phyloP scores from a whole-genome alignment of 2,113 vertebrate genomes.

The Bufo gargarizans region DNA sequence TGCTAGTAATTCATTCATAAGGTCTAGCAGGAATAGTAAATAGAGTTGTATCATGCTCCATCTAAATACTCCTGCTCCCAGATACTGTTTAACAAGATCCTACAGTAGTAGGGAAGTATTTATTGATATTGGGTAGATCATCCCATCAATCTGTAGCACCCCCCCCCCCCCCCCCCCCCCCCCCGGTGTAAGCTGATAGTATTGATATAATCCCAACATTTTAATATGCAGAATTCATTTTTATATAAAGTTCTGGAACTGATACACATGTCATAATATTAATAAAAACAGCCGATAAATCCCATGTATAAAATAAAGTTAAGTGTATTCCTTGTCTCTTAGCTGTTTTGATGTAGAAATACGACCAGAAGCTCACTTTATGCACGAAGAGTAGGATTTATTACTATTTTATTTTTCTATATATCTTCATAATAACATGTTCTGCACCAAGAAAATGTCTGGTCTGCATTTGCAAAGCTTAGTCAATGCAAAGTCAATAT shows the following conservation, averaged over 20 bases:
- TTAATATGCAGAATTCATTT: not conserved
- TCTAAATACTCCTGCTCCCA: not conserved
- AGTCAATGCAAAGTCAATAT: not conserved
- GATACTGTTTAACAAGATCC: not conserved
- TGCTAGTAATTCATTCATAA: no score
- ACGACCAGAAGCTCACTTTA: not conserved
- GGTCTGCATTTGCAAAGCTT: conserved; percentile 25
- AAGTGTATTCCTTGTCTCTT: not conserved
- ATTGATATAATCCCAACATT: not conserved
- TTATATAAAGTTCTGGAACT: not conserved
- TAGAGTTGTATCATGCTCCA: not conserved
- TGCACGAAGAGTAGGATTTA: conserved; percentile 13
- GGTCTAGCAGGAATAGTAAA: no score
- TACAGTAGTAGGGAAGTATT: not conserved
- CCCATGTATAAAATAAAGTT: not conserved
- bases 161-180: no score
- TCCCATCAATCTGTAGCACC: not conserved
- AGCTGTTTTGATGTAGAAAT: not conserved
- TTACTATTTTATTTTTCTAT: conserved; percentile 8
- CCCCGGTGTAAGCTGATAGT: not conserved
- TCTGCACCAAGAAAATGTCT: conserved; percentile 23
- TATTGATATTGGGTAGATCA: not conserved
- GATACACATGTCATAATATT: not conserved
- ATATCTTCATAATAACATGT: not conserved
- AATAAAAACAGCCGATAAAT: not conserved